Evolutionary conservation across 2,888 invertebrate genomes (phyloP), one percentile per base, ranked within the genome.

Genomic region (Dendrolimus houi): DNA sequence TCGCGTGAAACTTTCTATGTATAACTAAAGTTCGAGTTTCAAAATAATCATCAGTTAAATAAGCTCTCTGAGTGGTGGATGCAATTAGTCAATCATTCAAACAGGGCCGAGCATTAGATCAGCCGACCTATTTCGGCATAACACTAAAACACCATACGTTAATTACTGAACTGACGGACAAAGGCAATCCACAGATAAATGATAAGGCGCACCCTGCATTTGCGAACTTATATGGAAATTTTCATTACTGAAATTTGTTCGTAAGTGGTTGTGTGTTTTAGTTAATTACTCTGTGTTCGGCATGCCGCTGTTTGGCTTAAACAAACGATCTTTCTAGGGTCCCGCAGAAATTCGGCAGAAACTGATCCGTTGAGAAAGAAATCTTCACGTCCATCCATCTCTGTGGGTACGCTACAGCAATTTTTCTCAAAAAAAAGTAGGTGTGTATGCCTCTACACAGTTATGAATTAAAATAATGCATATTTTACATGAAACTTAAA

Each of bases 241-340:
- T 88, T 87, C 88, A 89, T 88, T 87, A 87, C 85, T 80, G 72
- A 83, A 84, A 82, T 85, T 87, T 78, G 82, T 85, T 85, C 85
- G 83, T 83, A 85, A 82, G 81, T 77, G 83, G 75, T 79, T 87
- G 86, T 86, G 85, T 87, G 82, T 81, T 86, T 81, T 82, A 79
- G 80, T 76, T 88, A 89, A 89, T 89, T 87, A 87, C 78, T 72
- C 75, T 86, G 86, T 87, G 89, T 76, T 78, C 69, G 72, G 67
- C 74, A 68, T 63, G 70, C 66, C 64, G 57, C 57, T 64, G 64
- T 63, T 62, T 70, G 76, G 82, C 85, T 88, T 87, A 81, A 2
- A 6, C 47, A 47, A 9, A 47, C 47, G 12, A 10, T 47, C 12
- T 9, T 29, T 29, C 6, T 29, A 29, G 29, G 29, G 29, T 29